Conservation (phyloP, 2,888 invertebrate species). For the Suillia variegata region DNA sequence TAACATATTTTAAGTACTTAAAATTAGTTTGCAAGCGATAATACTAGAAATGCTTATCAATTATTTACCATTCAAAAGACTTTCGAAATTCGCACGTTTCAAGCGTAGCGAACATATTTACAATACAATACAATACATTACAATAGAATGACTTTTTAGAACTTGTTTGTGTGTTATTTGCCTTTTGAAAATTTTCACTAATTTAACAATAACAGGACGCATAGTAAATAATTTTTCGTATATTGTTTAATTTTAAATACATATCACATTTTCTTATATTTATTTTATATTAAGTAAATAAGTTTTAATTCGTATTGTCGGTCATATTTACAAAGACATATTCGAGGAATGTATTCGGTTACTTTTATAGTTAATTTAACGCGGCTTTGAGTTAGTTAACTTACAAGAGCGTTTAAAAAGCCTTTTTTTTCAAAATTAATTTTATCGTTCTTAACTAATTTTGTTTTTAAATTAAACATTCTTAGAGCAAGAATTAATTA, state of each 20-base stretch:
- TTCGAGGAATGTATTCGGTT: constrained; percentile 8
- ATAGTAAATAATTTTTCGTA: constrained; percentile 1
- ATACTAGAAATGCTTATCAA: constrained; percentile 10
- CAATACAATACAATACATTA: too few relatives aligned
- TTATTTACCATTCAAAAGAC: not conserved
- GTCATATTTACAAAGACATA: constrained; percentile 10
- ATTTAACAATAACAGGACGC: constrained; percentile 14
- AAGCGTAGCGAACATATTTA: too few relatives aligned
- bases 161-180: too few relatives aligned
- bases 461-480: too few relatives aligned
- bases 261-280: not conserved
- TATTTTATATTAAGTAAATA: not conserved
- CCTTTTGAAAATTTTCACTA: not conserved
- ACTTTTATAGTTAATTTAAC: too few relatives aligned
- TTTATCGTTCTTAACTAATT: not conserved
- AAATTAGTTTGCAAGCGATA: not conserved
- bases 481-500: too few relatives aligned
- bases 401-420: not conserved
- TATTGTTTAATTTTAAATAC: not conserved
- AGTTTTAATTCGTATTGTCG: too few relatives aligned
- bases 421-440: too few relatives aligned
- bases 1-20: not conserved
- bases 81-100: too few relatives aligned
- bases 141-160: not conserved
- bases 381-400: too few relatives aligned